Conservation (phyloP, 2,888 invertebrate genomes). For the Yponomeuta cagnagella region DNA sequence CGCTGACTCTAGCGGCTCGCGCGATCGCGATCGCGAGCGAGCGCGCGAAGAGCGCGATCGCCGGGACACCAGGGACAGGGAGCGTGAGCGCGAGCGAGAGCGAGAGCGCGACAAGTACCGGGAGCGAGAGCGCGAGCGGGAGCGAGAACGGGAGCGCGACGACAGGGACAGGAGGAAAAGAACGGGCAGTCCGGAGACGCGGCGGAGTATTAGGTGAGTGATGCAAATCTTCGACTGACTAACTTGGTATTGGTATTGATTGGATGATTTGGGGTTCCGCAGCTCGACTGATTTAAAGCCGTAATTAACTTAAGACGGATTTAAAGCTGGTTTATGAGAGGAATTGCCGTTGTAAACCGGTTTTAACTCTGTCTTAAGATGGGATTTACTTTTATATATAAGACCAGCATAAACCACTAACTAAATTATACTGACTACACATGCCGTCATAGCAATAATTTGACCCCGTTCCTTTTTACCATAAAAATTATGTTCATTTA, state of each 20-base stretch:
- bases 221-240: not conserved
- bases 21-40: conserved; percentile 47
- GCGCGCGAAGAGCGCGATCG: conserved; percentile 29
- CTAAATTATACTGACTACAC: no score
- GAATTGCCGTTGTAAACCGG: no score
- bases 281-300: no score
- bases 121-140: conserved; percentile 27
- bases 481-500: no score
- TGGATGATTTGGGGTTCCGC: no score
- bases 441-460: no score
- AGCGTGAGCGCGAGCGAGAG: conserved; percentile 37
- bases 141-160: conserved; percentile 43
- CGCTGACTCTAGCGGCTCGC: conserved; percentile 61
- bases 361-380: no score
- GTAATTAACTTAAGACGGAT: no score
- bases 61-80: not conserved
- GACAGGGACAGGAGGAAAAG: conserved; percentile 56
- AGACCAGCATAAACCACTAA: no score
- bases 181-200: conserved; percentile 57
- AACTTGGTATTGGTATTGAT: not conserved
- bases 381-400: no score
- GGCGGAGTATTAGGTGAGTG: conserved; percentile 60
- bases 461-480: no score
- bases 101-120: conserved; percentile 45
- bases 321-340: no score